Evolutionary conservation across 2,888 invertebrate genomes (phyloP).

Genomic region (Sympetrum striolatum): DNA sequence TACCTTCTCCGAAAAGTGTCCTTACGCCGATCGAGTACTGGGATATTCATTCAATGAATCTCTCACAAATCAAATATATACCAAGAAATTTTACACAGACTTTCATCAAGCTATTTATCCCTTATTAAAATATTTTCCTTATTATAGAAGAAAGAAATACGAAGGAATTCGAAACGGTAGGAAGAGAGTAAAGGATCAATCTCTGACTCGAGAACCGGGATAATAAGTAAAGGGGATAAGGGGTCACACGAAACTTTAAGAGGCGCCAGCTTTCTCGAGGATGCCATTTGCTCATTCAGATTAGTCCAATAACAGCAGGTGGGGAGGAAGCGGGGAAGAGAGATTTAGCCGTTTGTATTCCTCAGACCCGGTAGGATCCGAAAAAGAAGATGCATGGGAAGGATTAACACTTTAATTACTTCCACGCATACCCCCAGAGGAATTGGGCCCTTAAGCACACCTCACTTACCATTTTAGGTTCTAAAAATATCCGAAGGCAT

Average conservation of each 20-base stretch:
- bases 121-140: no score
- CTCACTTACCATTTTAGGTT: not conserved
- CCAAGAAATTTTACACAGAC: no score
- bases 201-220: no score
- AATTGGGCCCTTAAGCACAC: not conserved
- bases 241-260: no score
- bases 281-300: not conserved
- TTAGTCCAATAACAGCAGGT: not conserved
- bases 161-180: no score
- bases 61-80: no score
- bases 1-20: no score
- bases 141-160: no score
- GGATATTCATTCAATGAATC: no score
- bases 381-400: not conserved
- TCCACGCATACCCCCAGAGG: not conserved
- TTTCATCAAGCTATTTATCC: not conserved
- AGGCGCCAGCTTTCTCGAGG: constrained; percentile 4
- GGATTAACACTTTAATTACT: not conserved
- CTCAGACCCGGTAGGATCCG: not conserved
- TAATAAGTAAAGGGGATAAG: no score
- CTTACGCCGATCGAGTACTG: no score
- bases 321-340: not conserved
- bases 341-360: not conserved
- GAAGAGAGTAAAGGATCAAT: no score
- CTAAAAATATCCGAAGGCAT: not conserved